A percentile compares a stretch with the other conserved stretches of the same genome.
Evolutionary conservation across 2,113 vertebrate species (phyloP).

Genomic region (Orientallactaga bullata): DNA sequence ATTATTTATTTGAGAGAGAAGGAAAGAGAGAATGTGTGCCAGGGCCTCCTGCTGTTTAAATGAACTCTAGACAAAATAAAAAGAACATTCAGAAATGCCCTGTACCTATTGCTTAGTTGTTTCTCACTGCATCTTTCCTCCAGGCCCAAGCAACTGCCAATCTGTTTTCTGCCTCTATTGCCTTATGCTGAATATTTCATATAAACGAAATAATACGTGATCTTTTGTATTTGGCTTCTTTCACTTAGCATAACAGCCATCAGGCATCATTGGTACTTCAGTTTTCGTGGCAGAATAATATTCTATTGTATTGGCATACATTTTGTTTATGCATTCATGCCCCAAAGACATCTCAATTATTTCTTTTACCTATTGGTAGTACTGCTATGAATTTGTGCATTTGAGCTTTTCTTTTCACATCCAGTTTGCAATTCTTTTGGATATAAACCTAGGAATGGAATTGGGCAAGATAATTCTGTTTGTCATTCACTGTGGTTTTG

Average conservation of each 20-base stretch:
- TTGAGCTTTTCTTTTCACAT: background rate
- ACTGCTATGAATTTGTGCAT: background rate
- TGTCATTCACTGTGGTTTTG: background rate
- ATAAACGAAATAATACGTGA: too few species aligned
- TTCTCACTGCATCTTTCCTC: background rate
- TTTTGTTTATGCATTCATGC: background rate
- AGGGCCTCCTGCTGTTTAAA: too few species aligned
- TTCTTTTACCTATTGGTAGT: background rate
- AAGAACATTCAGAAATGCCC: constrained; percentile 8
- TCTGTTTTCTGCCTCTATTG: background rate
- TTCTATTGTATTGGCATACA: background rate
- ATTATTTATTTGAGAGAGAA: too few species aligned
- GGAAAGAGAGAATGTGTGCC: too few species aligned
- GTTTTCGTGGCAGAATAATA: background rate
- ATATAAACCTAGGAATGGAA: background rate
- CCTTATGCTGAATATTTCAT: too few species aligned
- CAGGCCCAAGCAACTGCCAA: background rate
- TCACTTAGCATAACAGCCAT: background rate
- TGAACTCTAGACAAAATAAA: background rate
- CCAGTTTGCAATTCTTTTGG: background rate
- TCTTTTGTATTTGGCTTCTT: constrained; percentile 4
- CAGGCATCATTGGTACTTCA: background rate
- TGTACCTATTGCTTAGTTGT: background rate
- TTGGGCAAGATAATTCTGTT: background rate
- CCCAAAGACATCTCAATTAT: background rate